Base-by-base conservation (phyloP, 2,113 vertebrate genomes). In the Hippoglossus stenolepis region DNA sequence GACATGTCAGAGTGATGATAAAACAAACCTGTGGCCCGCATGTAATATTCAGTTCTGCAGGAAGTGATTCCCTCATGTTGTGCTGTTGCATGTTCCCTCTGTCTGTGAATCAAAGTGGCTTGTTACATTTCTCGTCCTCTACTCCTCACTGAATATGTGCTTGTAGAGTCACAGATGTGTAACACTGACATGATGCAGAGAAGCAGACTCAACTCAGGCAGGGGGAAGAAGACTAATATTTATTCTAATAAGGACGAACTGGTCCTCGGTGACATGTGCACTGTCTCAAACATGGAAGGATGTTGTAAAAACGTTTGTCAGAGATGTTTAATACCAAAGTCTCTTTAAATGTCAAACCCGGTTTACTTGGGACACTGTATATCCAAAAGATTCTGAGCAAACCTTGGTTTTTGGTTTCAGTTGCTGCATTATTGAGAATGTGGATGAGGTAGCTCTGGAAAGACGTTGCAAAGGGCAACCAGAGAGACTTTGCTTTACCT, bases 211-310 rank as follows among this genome's bases (percentile, higher is more conserved):
- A 13, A 45, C 51, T 68, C 69, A 85, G 71, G 23, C 3, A 7
- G 10, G 66, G 63, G 51, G 80, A 70, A 79, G 21, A 70, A 70
- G 65, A 69, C 73, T 59, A 53, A 75, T 84, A 84, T 83, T 79
- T 75, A 87, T 88, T 72, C 64, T 59, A 73, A n/a, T 28, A 66
- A 65, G 40, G 40, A 60, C 47, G 51, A 6, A 38, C 18, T 61
- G 60, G 40, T 82, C 67, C 40, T 13, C 40, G 2, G 40, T 13
- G 40, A 51, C 47, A 51, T 17, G 47, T 43, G 40, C 40, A 12
- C 40, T 38, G 45, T 47, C 45, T 47, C 15, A 12, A 3, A 47
- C 45, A 3, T 14, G 45, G 45, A 47, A 47, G 12, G 45, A 4
- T 47, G 45, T 47, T 47, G 12, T 17, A 3, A 12, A 31, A 45